Percentiles rank a stretch among this genome's conserved stretches.
Evolutionary conservation across 2,797 vertebrate species (phyloP).

Genomic region (Florisuga fusca): DNA sequence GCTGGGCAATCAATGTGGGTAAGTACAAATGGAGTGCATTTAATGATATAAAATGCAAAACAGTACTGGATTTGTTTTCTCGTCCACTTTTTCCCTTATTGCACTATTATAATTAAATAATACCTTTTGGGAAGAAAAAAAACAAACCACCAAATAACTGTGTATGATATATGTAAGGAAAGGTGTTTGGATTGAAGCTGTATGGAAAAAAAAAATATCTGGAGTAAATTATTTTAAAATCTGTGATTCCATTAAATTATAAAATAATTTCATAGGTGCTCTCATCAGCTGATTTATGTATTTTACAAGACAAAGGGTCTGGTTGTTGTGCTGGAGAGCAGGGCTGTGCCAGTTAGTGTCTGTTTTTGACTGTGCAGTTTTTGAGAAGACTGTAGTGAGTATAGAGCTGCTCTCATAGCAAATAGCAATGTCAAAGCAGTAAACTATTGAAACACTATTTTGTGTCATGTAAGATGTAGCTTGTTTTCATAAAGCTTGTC

Average conservation of each 20-base stretch:
- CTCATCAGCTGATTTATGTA: background rate
- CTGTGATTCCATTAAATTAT: background rate
- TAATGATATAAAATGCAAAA: no score
- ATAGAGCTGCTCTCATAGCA: background rate
- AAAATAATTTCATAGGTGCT: background rate
- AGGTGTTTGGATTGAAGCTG: background rate
- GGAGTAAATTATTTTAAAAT: background rate
- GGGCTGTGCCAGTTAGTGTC: background rate
- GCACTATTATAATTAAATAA: background rate
- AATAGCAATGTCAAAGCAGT: background rate
- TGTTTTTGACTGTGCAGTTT: background rate
- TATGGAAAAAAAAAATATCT: background rate
- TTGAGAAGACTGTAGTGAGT: background rate
- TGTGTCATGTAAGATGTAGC: background rate
- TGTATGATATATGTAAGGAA: background rate
- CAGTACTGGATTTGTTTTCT: background rate
- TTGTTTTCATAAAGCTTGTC: background rate
- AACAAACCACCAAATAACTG: background rate
- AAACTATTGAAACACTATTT: background rate
- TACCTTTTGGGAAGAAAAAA: background rate
- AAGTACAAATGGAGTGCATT: constrained; percentile 69
- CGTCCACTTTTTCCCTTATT: accelerated
- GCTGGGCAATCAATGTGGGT: constrained; percentile 99
- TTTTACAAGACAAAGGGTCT: background rate
- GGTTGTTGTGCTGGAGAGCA: background rate